A percentile compares a stretch with the other conserved stretches of the same genome.
Evolutionary conservation across 2,888 invertebrate genomes (phyloP).

Genomic region (Drosophila setosimentum): DNA sequence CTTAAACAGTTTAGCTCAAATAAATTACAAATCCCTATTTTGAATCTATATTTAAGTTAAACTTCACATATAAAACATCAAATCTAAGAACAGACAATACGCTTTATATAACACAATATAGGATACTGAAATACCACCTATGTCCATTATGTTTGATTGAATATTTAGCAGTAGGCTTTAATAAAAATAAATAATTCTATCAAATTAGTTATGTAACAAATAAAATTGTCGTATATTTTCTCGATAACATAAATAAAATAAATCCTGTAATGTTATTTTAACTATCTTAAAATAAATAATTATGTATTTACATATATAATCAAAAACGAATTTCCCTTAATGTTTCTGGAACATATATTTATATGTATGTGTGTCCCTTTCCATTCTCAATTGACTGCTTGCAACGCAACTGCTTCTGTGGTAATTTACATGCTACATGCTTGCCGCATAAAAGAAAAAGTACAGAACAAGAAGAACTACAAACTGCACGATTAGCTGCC

Average conservation of each 20-base stretch:
- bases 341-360: too few relatives aligned
- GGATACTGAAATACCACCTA: not conserved
- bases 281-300: too few relatives aligned
- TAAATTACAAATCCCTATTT: too few relatives aligned
- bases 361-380: not conserved
- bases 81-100: not conserved
- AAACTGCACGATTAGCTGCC: slow-evolving; percentile 60
- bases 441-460: slow-evolving; percentile 30
- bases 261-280: too few relatives aligned
- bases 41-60: not conserved
- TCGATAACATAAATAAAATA: too few relatives aligned
- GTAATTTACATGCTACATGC: slow-evolving; percentile 44
- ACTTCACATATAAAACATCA: not conserved
- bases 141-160: not conserved
- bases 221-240: too few relatives aligned
- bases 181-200: not conserved
- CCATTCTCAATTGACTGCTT: slow-evolving; percentile 26
- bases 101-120: not conserved
- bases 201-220: too few relatives aligned
- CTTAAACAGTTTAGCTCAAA: not conserved
- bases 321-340: not conserved
- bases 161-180: not conserved
- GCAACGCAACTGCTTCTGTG: slow-evolving; percentile 28
- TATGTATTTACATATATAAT: not conserved
- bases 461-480: slow-evolving; percentile 30